phyloP scores from a whole-genome alignment of 2,797 vertebrate genomes.

The Phoebastria nigripes region DNA sequence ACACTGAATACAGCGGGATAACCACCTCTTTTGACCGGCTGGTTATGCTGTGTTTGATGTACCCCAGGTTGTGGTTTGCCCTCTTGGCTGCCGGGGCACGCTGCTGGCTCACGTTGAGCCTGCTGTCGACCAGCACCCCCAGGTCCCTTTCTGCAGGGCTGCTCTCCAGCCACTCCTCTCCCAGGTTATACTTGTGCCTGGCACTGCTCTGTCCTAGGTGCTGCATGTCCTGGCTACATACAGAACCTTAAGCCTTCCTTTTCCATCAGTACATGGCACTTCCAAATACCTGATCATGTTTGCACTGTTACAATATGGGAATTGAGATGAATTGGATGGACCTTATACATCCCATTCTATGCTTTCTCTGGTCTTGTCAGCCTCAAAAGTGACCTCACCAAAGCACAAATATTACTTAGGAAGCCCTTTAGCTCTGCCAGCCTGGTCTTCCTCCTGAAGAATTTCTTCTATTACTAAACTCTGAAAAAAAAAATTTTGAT shows the following conservation, averaged over 20 bases:
- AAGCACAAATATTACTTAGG: not conserved
- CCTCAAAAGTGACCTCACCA: not conserved
- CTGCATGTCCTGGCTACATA: not conserved
- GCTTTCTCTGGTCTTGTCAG: not conserved
- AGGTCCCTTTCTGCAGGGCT: not conserved
- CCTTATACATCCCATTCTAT: not conserved
- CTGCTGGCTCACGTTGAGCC: not conserved
- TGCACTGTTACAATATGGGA: not conserved
- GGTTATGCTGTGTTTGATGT: too few species aligned
- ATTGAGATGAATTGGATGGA: not conserved
- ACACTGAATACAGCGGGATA: not conserved
- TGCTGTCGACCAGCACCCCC: not conserved
- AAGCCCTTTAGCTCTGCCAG: not conserved
- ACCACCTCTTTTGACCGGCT: too few species aligned
- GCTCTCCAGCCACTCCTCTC: not conserved
- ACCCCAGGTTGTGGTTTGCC: not conserved
- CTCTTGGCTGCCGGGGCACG: not conserved
- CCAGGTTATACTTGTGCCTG: not conserved
- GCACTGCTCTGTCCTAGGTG: not conserved
- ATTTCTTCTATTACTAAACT: not conserved
- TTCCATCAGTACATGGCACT: not conserved
- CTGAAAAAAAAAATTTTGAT: rapidly evolving
- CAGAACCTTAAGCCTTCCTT: not conserved
- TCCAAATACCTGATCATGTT: not conserved
- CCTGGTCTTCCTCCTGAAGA: not conserved